Evolutionary conservation across 2,113 vertebrate species (phyloP), one percentile per base, ranked within the genome.

Genomic region (Echinops telfairi): DNA sequence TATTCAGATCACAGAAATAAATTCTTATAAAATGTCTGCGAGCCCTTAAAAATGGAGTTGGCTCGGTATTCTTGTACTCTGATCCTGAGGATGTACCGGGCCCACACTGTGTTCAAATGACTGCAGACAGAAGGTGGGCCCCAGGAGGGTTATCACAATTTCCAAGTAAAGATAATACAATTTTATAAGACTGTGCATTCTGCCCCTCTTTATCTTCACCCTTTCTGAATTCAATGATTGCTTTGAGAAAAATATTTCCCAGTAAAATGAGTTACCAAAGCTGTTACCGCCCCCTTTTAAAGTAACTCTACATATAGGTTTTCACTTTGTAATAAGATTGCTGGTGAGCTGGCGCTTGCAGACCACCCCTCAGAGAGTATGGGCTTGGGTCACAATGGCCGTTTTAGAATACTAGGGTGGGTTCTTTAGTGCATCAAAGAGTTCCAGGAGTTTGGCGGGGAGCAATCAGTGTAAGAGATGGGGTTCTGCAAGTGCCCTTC

Each of bases 1-100:
- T 90, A 81, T 75, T 22, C 12, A 81, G 84, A 89, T 92, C 58
- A 95, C 36, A 92, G 43, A 78, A 79, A 17, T 33, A 17, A 83
- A 83, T 66, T 38, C 22, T 80, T 86, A 91, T 4, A 79, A 64
- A 83, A 70, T 95, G 66, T 89, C 88, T 33, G 77, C 23, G 11
- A 83, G 47, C 57, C 20, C 19, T 77, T 85, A 86, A 78, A 81
- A 60, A 53, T 58, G 47, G 47, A 7, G 47, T 14, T 53, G 47
- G 12, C 47, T 53, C 2, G 47, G 87, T 75, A 16, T 88, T 22
- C 57, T 71, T 40, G 4, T 78, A 33, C 20, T 93, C 71, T 68
- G 90, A n/a, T 36, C 20, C 15, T 33, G 33, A 75, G 22, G 70
- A 83, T 89, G 15, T 87, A 17, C 33, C 83, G 3, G 36, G 86